phyloP scores from a whole-genome alignment of 1,140 invertebrate genomes.

The Streblospio benedicti region DNA sequence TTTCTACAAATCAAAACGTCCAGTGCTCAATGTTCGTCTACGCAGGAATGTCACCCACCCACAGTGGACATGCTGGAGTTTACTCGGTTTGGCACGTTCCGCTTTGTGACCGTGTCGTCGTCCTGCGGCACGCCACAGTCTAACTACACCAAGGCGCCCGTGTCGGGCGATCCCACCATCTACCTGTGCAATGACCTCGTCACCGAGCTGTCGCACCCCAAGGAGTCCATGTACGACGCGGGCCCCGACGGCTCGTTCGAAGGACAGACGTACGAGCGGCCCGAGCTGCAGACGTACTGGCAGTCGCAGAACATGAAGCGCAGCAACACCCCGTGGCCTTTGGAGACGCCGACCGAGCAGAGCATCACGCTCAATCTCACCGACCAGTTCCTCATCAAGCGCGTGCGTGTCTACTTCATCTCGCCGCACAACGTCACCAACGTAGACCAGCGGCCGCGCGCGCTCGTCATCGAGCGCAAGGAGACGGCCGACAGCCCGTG shows the following conservation, averaged over 20 bases:
- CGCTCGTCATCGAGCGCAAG: not conserved
- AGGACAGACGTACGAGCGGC: not conserved
- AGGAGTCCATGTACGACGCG: not conserved
- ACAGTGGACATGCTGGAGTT: not conserved
- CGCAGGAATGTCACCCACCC: not conserved
- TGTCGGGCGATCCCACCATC: not conserved
- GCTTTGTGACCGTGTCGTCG: not conserved
- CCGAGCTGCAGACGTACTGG: constrained; percentile 8
- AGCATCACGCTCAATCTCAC: not conserved
- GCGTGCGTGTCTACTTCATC: constrained; percentile 4
- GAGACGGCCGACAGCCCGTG: not conserved
- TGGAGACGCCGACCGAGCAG: too few relatives aligned
- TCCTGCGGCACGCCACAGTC: not conserved
- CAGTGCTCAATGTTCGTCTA: too few relatives aligned
- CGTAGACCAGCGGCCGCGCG: constrained; percentile 5
- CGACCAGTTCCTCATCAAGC: not conserved
- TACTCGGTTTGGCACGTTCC: not conserved
- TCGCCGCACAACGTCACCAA: not conserved
- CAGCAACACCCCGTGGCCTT: not conserved
- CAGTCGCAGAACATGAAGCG: constrained; percentile 5
- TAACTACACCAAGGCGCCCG: not conserved
- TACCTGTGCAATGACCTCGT: constrained; percentile 1
- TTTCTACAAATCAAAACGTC: too few relatives aligned
- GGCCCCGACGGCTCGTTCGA: not conserved
- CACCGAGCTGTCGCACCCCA: not conserved